Evolutionary conservation across 1,140 invertebrate species (phyloP).

Genomic region (Drosophila yakuba): DNA sequence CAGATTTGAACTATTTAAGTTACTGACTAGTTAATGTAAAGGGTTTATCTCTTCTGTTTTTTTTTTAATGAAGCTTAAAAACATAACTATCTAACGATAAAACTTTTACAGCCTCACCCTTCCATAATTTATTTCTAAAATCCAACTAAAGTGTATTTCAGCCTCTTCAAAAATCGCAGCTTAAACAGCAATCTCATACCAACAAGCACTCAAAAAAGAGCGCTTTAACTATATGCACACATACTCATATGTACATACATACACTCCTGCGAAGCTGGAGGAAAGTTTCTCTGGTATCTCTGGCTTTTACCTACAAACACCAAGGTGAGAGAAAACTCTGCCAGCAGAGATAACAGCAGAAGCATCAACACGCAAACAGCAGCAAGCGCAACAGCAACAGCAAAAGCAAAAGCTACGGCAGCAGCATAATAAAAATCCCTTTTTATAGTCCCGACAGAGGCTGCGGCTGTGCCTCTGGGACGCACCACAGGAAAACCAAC

Average conservation of each 20-base stretch:
- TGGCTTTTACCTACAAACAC: slow-evolving; percentile 28
- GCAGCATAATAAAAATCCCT: slow-evolving; percentile 78
- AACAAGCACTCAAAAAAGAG: slow-evolving; percentile 12
- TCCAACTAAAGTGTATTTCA: slow-evolving; percentile 6
- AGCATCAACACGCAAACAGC: slow-evolving; percentile 8
- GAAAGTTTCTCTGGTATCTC: slow-evolving; percentile 42
- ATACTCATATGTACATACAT: neutral
- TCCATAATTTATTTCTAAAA: neutral
- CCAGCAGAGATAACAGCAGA: slow-evolving; percentile 58
- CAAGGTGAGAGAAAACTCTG: slow-evolving; percentile 65
- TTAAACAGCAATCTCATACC: slow-evolving; percentile 29
- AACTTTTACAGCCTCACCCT: neutral
- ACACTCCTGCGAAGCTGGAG: slow-evolving; percentile 21
- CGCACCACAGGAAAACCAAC: slow-evolving; percentile 54
- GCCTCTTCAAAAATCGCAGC: slow-evolving; percentile 9
- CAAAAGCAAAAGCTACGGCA: slow-evolving; percentile 37
- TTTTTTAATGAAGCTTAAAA: neutral
- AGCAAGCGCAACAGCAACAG: slow-evolving; percentile 1
- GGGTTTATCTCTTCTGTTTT: too few species aligned
- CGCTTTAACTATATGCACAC: slow-evolving; percentile 3
- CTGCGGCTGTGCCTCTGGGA: slow-evolving; percentile 37
- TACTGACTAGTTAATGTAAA: too few species aligned
- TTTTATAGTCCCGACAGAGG: slow-evolving; percentile 75
- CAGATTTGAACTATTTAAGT: too few species aligned
- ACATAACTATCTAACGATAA: neutral